phyloP scores from a whole-genome alignment of 2,888 invertebrate species.

The Byasa hedistus region DNA sequence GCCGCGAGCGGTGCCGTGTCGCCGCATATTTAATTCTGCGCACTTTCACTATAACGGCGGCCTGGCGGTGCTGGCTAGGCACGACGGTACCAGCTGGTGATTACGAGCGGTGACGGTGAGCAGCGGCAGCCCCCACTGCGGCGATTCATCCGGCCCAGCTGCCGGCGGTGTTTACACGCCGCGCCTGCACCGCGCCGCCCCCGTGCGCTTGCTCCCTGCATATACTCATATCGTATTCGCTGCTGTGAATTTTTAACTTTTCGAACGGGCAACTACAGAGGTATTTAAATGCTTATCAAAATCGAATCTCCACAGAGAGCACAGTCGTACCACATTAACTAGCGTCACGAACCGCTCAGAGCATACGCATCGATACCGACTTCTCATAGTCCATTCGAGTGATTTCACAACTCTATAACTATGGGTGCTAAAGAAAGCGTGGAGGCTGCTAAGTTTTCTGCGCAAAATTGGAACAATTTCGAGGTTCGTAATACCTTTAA shows the following conservation, averaged over 20 bases:
- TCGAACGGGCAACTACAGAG: slow-evolving; percentile 69
- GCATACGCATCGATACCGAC: slow-evolving; percentile 72
- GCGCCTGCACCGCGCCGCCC: slow-evolving; percentile 51
- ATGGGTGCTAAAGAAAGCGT: slow-evolving; percentile 92
- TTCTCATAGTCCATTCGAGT: slow-evolving; percentile 74
- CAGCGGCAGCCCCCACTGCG: slow-evolving; percentile 42
- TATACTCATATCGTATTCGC: slow-evolving; percentile 73
- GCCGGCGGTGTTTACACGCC: slow-evolving; percentile 74
- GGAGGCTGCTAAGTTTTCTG: slow-evolving; percentile 89
- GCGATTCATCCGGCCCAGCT: slow-evolving; percentile 51
- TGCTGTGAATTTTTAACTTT: slow-evolving; percentile 75
- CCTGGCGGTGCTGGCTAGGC: slow-evolving; percentile 36
- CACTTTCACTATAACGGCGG: slow-evolving; percentile 48
- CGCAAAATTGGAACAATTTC: slow-evolving; percentile 89
- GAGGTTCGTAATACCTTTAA: slow-evolving; percentile 84
- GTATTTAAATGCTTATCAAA: slow-evolving; percentile 73
- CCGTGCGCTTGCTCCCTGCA: slow-evolving; percentile 58
- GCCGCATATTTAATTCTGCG: slow-evolving; percentile 61
- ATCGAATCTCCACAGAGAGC: slow-evolving; percentile 63
- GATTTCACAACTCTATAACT: slow-evolving; percentile 75
- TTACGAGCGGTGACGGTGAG: slow-evolving; percentile 38
- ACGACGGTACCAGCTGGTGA: slow-evolving; percentile 38
- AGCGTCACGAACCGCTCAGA: slow-evolving; percentile 71
- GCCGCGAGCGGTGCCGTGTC: slow-evolving; percentile 51
- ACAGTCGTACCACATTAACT: slow-evolving; percentile 66